Base-by-base conservation (phyloP, 2,888 invertebrate genomes). In the Neuroscelio doddi region DNA sequence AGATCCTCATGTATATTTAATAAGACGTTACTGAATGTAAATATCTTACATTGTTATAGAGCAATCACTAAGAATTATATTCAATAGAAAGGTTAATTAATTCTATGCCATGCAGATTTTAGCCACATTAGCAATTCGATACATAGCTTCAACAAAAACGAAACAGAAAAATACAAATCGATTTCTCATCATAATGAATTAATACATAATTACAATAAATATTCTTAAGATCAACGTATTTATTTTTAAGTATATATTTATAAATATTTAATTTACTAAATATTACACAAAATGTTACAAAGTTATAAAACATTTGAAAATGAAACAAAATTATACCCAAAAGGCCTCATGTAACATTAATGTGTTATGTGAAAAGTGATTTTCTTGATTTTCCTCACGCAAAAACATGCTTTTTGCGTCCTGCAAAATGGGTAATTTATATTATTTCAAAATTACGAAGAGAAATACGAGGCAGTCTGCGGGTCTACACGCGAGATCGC, bases 181-280 rank as follows among this genome's bases (percentile, higher is more conserved):
- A 65, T 65, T 61, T 61, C 61, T 61, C 65, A 65, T 65, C 56
- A 56, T 45, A 52, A 58, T 57, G 62, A 52, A 66, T 66, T 66
- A 62, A 66, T 66, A 62, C 50, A 50, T 62, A 53, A 53, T 66
- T 62, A 49, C 50, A 5, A 9, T 29, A 3, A 29, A 29, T 5
- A 21, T 57, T 49, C 47, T 49, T 52, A n/a, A n/a, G n/a, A n/a
- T n/a, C n/a, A n/a, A n/a, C n/a, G n/a, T n/a, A n/a, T n/a, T n/a
- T n/a, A n/a, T n/a, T n/a, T n/a, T n/a, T n/a, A n/a, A n/a, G n/a
- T n/a, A n/a, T n/a, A n/a, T n/a, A n/a, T n/a, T n/a, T n/a, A n/a
- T n/a, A n/a, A n/a, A n/a, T n/a, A n/a, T n/a, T n/a, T n/a, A n/a
- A n/a, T n/a, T n/a, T n/a, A n/a, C n/a, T n/a, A n/a, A 36, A 34